Evolutionary conservation across 92 coral and sea anemone species (phyloP).

Genomic region (Nematostella vectensis): DNA sequence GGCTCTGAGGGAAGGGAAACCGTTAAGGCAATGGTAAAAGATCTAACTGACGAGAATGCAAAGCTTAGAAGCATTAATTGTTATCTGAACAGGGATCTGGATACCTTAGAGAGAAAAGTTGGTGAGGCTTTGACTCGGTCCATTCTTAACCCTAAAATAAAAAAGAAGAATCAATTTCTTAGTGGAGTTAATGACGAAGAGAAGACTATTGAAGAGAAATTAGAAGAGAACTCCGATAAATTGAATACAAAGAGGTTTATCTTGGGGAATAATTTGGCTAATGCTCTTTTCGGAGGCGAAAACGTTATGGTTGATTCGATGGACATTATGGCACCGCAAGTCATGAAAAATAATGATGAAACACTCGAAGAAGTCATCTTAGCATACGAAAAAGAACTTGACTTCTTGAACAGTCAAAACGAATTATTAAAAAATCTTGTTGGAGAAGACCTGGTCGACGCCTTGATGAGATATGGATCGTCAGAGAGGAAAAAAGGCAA

Average conservation of each 20-base stretch:
- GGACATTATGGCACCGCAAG: slow-evolving; percentile 15
- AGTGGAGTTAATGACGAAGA: slow-evolving; percentile 14
- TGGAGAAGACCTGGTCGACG: slow-evolving; percentile 41
- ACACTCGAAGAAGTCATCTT: slow-evolving; percentile 55
- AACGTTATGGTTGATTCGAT: neutral
- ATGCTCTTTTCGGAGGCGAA: slow-evolving; percentile 7
- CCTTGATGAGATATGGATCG: slow-evolving; percentile 17
- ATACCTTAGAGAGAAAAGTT: slow-evolving; percentile 33
- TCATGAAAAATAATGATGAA: slow-evolving; percentile 36
- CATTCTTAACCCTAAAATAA: slow-evolving; percentile 5
- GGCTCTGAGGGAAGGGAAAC: slow-evolving; percentile 8
- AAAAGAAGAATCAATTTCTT: slow-evolving; percentile 15
- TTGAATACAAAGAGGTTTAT: slow-evolving; percentile 17
- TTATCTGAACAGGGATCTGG: slow-evolving; percentile 32
- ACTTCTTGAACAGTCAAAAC: slow-evolving; percentile 25
- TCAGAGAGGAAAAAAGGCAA: neutral
- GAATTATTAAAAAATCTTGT: slow-evolving; percentile 25
- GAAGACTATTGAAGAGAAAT: slow-evolving; percentile 32
- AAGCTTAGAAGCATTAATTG: slow-evolving; percentile 35
- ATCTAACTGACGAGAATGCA: slow-evolving; percentile 41
- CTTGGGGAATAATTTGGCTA: slow-evolving; percentile 40
- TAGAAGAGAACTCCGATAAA: slow-evolving; percentile 35
- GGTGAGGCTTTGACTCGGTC: slow-evolving; percentile 46
- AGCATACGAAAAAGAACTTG: slow-evolving; percentile 47
- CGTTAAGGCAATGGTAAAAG: slow-evolving; percentile 35